Evolutionary conservation across 2,113 vertebrate species (phyloP).

Genomic region (Dunckerocampus dactyliophorus): DNA sequence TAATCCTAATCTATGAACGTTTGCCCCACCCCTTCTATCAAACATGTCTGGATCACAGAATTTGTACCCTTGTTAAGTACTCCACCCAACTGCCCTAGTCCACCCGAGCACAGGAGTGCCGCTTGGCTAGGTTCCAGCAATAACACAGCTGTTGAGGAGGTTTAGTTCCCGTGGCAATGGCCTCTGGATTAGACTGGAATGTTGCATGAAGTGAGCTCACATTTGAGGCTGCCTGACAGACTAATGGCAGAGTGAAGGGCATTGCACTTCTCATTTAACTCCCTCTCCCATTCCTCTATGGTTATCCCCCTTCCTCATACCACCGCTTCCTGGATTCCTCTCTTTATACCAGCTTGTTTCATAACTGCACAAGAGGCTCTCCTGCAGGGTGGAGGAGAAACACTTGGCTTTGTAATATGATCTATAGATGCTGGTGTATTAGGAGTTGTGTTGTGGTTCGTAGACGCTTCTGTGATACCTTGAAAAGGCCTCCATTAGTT

Average conservation of each 20-base stretch:
- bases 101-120: conserved; percentile 52
- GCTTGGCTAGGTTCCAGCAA: conserved; percentile 75
- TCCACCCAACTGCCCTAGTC: conserved; percentile 41
- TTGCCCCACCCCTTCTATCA: conserved; percentile 24
- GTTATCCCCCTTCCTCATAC: conserved; percentile 14
- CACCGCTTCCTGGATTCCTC: conserved; percentile 55
- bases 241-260: conserved; percentile 42
- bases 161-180: conserved; percentile 79
- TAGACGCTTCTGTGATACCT: conserved; percentile 25
- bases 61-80: conserved; percentile 31
- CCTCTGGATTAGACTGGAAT: conserved; percentile 64
- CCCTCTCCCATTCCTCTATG: conserved; percentile 11
- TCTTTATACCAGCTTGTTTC: conserved; percentile 63
- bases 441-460: conserved; percentile 33
- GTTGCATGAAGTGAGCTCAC: conserved; percentile 67
- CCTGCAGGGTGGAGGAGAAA: conserved; percentile 56
- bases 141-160: conserved; percentile 83
- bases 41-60: conserved; percentile 41
- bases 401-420: conserved; percentile 51
- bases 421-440: conserved; percentile 54
- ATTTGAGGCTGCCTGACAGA: conserved; percentile 60
- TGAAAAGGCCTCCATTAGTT: conserved; percentile 25
- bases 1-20: neutral
- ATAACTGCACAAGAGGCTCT: conserved; percentile 61
- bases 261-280: conserved; percentile 52